Percentiles rank a stretch among this genome's conserved stretches.
Conservation (phyloP, 2,888 invertebrate genomes). For the Leucoptera coffeella region DNA sequence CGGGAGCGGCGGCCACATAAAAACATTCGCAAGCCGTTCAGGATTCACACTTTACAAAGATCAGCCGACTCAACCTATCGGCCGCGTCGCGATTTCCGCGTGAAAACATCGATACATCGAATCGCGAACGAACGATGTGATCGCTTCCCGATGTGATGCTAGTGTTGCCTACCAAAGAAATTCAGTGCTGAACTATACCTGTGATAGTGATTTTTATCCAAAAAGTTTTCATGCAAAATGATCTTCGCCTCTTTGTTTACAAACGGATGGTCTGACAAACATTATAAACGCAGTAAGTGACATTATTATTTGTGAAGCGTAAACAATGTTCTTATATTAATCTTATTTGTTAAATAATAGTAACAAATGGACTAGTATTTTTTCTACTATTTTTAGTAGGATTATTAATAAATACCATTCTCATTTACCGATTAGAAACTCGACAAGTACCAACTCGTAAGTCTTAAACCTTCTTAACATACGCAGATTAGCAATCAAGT, state of each 20-base stretch:
- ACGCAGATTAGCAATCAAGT: too few species aligned
- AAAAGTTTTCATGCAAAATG: neutral
- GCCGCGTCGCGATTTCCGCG: conserved; percentile 6
- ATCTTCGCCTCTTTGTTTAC: conserved; percentile 1
- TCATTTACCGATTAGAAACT: too few species aligned
- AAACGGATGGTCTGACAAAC: conserved; percentile 19
- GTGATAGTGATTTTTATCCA: conserved; percentile 15
- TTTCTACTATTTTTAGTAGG: too few species aligned
- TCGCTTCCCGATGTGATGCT: too few species aligned
- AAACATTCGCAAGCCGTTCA: conserved; percentile 45
- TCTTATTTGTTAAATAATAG: neutral
- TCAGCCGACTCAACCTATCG: conserved; percentile 39
- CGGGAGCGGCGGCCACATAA: conserved; percentile 42
- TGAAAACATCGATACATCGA: neutral
- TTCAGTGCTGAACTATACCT: conserved; percentile 11
- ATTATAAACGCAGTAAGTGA: conserved; percentile 1
- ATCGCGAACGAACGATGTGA: neutral
- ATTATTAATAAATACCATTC: too few species aligned
- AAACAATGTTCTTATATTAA: neutral
- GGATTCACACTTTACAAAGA: conserved; percentile 42
- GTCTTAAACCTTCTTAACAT: too few species aligned
- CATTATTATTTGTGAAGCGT: neutral
- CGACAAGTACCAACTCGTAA: too few species aligned
- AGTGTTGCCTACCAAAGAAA: too few species aligned
- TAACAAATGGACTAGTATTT: too few species aligned